Conservation (phyloP, 2,888 invertebrate species). For the Drosophila nr. fundita region DNA sequence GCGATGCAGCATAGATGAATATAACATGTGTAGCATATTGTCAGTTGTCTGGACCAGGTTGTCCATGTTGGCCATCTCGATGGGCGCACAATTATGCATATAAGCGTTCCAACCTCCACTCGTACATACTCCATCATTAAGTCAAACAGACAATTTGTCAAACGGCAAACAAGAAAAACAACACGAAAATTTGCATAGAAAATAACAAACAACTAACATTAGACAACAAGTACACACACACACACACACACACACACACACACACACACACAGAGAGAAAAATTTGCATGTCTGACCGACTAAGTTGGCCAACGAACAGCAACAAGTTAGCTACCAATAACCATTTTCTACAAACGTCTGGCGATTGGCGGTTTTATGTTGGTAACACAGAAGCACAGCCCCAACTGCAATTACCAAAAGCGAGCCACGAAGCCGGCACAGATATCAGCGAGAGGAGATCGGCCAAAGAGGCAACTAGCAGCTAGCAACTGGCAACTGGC, state of each 20-base stretch:
- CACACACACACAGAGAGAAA: slow-evolving; percentile 1
- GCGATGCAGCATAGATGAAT: neutral
- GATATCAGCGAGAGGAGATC: slow-evolving; percentile 49
- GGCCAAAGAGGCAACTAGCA: slow-evolving; percentile 10
- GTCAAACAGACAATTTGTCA: slow-evolving; percentile 77
- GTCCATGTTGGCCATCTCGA: slow-evolving; percentile 27
- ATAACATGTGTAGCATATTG: slow-evolving; percentile 36
- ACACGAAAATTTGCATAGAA: slow-evolving; percentile 73
- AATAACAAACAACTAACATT: slow-evolving; percentile 75
- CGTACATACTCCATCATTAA: slow-evolving; percentile 67
- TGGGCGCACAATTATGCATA: slow-evolving; percentile 59
- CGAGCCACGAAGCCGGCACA: slow-evolving; percentile 50
- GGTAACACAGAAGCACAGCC: slow-evolving; percentile 75
- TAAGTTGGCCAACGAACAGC: slow-evolving; percentile 64
- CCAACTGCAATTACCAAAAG: slow-evolving; percentile 76
- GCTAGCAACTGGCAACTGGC: neutral
- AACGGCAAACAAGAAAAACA: slow-evolving; percentile 58
- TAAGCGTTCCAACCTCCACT: slow-evolving; percentile 49
- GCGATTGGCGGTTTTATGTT: slow-evolving; percentile 35
- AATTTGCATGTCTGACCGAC: slow-evolving; percentile 76
- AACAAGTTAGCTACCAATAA: slow-evolving; percentile 63
- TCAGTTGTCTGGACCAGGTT: slow-evolving; percentile 26
- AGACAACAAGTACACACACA: slow-evolving; percentile 47
- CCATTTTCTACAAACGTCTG: slow-evolving; percentile 63
- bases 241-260: slow-evolving; percentile 6